phyloP scores from a whole-genome alignment of 2,113 vertebrate genomes.

The Silurus meridionalis region DNA sequence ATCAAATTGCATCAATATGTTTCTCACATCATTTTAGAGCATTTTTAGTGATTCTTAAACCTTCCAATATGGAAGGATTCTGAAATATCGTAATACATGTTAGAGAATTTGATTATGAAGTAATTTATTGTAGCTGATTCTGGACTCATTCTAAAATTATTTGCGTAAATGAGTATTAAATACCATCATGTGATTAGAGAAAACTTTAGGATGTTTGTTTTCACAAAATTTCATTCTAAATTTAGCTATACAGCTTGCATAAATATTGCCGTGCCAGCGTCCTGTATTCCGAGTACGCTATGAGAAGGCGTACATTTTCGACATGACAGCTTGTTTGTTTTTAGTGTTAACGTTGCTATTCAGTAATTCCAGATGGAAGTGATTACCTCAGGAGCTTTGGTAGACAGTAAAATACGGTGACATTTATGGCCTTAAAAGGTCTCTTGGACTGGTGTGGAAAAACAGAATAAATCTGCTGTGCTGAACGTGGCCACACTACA shows the following conservation, averaged over 20 bases:
- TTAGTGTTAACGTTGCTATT: neutral
- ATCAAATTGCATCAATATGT: too few species aligned
- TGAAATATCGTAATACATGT: too few species aligned
- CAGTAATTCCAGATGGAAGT: neutral
- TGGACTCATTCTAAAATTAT: too few species aligned
- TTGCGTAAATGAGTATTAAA: too few species aligned
- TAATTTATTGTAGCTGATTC: too few species aligned
- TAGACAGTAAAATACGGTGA: neutral
- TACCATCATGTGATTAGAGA: neutral
- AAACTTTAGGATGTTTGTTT: neutral
- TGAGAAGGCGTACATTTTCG: neutral
- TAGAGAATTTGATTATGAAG: too few species aligned
- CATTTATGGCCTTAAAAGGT: neutral
- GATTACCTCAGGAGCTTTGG: neutral
- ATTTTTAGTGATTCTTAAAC: too few species aligned
- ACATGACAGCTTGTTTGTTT: neutral
- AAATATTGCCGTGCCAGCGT: neutral
- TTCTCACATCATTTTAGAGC: too few species aligned
- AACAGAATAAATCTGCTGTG: neutral
- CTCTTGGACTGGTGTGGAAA: neutral
- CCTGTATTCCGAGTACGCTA: neutral
- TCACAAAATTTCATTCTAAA: neutral
- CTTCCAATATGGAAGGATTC: too few species aligned
- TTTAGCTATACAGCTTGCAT: neutral
- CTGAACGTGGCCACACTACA: neutral